Evolutionary conservation across 92 coral and sea anemone genomes (phyloP), one percentile per base, ranked within the genome.

Genomic region (Epizoanthus ramosus): DNA sequence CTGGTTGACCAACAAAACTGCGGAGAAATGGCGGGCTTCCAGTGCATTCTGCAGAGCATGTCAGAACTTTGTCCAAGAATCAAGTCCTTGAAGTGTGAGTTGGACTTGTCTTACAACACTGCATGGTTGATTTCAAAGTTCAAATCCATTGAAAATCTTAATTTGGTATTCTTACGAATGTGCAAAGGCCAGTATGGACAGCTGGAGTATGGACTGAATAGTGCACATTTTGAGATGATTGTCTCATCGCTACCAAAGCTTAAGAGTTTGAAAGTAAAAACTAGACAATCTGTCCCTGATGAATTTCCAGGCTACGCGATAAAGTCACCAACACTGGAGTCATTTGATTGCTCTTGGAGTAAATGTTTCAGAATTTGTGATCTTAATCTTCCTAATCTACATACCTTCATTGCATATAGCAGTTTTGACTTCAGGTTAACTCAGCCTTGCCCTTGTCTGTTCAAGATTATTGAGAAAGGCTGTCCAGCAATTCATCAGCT

Each of bases 401-500:
- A 89, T 37, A 92, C 89, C 18, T 80, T 86, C 68, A 53, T 80
- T 60, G 95, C 86, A 24, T 50, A 79, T 23, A 80, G 39, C 53
- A 71, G 54, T 17, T 57, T 64, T 6, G 86, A 84, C 52, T 75
- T 82, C 24, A 84, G 60, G 50, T 63, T 16, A 53, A 35, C 74
- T 64, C 68, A 61, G 15, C 82, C 82, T 0, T 77, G 82, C 54
- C 81, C 84, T 16, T 92, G 95, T 63, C 73, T 92, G 60, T 92
- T 86, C 70, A 84, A 80, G 6, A 33, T 89, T 53, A 80, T 89
- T 25, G 71, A 72, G 19, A 68, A 75, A 22, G 95, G 95, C 0
- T 92, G 95, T 41, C 95, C 95, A 0, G 65, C 47, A 10, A 74
- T 92, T 57, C 74, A 45, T 52, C 83, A 74, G 47, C 85, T 92